phyloP scores from a whole-genome alignment of 64 coral and sea anemone genomes.

The Porites lutea region DNA sequence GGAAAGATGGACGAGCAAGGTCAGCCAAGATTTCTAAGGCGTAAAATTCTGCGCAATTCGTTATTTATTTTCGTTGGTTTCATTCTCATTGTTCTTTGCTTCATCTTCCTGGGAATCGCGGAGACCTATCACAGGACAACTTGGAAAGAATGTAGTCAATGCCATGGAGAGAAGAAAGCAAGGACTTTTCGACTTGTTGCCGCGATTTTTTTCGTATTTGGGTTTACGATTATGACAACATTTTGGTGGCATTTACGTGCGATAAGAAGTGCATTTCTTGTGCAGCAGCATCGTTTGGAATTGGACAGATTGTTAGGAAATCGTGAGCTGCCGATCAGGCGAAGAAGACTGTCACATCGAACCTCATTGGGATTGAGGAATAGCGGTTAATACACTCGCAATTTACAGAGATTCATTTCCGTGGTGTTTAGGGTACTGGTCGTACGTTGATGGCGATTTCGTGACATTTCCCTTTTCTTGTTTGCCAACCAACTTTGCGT shows the following conservation, averaged over 20 bases:
- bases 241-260: slow-evolving; percentile 18
- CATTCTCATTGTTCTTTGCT: not conserved
- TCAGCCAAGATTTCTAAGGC: not conserved
- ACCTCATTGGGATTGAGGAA: slow-evolving; percentile 12
- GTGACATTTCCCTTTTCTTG: too few relatives aligned
- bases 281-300: not conserved
- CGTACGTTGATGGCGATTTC: too few relatives aligned
- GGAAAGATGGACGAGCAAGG: not conserved
- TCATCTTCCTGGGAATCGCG: slow-evolving; percentile 42
- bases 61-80: slow-evolving; percentile 28
- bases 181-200: slow-evolving; percentile 15
- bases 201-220: slow-evolving; percentile 13
- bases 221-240: not conserved
- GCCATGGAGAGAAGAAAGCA: not conserved
- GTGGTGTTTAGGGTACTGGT: too few relatives aligned
- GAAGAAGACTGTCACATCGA: not conserved
- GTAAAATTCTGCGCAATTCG: slow-evolving; percentile 13
- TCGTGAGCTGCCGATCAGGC: not conserved
- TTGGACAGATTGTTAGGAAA: slow-evolving; percentile 13
- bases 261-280: not conserved
- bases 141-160: not conserved
- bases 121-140: not conserved
- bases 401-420: too few relatives aligned
- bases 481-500: too few relatives aligned
- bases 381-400: not conserved